Evolutionary conservation across 2,797 vertebrate species (phyloP).

Genomic region (Tangara arthus): DNA sequence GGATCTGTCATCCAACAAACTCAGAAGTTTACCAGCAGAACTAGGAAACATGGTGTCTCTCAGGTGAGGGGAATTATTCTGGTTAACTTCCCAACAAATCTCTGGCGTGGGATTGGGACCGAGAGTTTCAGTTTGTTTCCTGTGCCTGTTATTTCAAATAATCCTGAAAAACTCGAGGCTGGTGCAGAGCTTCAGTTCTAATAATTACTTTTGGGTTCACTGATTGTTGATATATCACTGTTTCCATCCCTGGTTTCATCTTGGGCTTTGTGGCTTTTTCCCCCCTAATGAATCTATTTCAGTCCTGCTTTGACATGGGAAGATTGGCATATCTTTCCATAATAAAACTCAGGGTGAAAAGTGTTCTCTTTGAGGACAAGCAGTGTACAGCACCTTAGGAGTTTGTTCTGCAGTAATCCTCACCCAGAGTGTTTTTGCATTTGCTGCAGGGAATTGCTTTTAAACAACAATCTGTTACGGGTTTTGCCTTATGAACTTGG

Average conservation of each 20-base stretch:
- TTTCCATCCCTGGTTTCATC: background rate
- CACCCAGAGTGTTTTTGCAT: slow-evolving; percentile 3
- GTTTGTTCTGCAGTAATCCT: background rate
- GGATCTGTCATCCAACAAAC: slow-evolving; percentile 99
- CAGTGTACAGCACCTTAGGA: background rate
- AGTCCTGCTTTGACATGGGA: background rate
- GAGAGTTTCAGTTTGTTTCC: background rate
- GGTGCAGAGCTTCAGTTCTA: background rate
- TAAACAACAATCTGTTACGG: slow-evolving; percentile 99
- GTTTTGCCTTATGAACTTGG: slow-evolving; percentile 99
- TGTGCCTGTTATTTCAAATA: background rate
- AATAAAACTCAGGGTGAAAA: background rate
- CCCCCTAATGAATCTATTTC: background rate
- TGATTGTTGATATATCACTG: background rate
- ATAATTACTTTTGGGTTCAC: background rate
- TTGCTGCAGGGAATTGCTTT: slow-evolving; percentile 95
- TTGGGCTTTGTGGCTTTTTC: background rate
- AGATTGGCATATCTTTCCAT: background rate
- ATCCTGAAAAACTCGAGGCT: background rate
- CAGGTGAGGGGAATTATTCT: slow-evolving; percentile 80
- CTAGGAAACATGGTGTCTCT: slow-evolving; percentile 99
- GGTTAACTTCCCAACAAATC: background rate
- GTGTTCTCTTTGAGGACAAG: background rate
- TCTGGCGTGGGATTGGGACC: fast-evolving
- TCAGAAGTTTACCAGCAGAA: slow-evolving; percentile 98